Base-by-base conservation (phyloP, 1,140 invertebrate genomes). In the Tribolium madens region DNA sequence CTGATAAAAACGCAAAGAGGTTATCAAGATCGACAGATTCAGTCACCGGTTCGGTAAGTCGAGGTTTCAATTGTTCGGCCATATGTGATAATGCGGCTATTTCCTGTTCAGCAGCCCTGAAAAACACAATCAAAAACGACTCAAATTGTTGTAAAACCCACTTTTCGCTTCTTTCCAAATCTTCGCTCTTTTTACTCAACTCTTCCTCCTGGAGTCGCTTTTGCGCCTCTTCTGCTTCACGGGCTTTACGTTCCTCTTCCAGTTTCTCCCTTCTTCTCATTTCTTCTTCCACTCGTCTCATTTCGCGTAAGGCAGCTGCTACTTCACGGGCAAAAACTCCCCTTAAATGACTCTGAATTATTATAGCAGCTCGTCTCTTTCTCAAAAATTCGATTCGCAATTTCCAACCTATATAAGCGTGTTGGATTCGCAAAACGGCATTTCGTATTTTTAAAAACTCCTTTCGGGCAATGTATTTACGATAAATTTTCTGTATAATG, bases 211-310 rank as follows among this genome's bases (percentile, higher is more conserved):
- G 72, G 60, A 76, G 52, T 14, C 14, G 33, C 14, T 36, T 75
- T 15, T 75, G 79, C 31, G 76, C 76, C 33, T 80, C 76, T 76
- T 85, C 80, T 26, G 86, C 85, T 71, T 87, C 83, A 79, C 83
- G 85, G 70, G 87, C 85, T 47, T 85, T 87, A 79, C 89, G 87
- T 84, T 93, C 92, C 83, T 92, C 90, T 82, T 94, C 93, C 74
- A 91, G 77, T 73, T 83, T 79, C 72, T 86, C 85, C 10, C 94
- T 88, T 81, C 94, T 91, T 74, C 92, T 89, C 89, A 96, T 94
- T 87, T 97, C 96, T 83, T 97, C 95, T 86, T 98, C 96, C 18
- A 97, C 93, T n/a, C 93, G 88, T 80, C 93, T 90, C 93, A 97
- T 96, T 89, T 97, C 95, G 0, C 94, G 87, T 50, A 98, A 84